Evolutionary conservation across 2,888 invertebrate species (phyloP).

Genomic region (Pelosia muscerda): DNA sequence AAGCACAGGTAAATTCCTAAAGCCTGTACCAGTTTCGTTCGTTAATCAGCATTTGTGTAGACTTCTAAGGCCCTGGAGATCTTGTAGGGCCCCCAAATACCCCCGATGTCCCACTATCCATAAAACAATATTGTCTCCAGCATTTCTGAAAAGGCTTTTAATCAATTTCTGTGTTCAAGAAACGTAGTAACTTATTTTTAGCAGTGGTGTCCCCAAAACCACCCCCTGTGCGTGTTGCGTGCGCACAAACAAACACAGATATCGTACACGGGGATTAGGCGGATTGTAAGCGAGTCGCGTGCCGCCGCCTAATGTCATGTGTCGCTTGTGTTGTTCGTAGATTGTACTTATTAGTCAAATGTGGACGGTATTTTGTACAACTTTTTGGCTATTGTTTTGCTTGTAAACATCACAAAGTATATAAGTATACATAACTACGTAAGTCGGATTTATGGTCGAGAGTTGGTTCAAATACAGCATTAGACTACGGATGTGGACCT

Average conservation of each 20-base stretch:
- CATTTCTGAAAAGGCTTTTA: not conserved
- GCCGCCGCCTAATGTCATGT: slow-evolving; percentile 28
- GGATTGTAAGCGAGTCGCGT: slow-evolving; percentile 54
- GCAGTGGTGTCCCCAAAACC: slow-evolving; percentile 18
- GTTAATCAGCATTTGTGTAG: too few relatives aligned
- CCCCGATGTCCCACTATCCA: too few relatives aligned
- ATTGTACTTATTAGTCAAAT: slow-evolving; percentile 26
- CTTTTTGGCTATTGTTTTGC: not conserved
- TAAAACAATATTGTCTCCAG: not conserved
- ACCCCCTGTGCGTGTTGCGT: slow-evolving; percentile 58
- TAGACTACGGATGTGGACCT: too few relatives aligned
- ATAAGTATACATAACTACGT: too few relatives aligned
- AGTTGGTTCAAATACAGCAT: too few relatives aligned
- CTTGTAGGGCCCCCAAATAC: too few relatives aligned
- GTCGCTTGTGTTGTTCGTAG: slow-evolving; percentile 22
- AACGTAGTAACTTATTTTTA: slow-evolving; percentile 9
- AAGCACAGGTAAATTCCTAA: too few relatives aligned
- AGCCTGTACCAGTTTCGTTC: too few relatives aligned
- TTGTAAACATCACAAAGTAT: not conserved
- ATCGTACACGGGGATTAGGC: slow-evolving; percentile 55
- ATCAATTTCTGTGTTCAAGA: slow-evolving; percentile 5
- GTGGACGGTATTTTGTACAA: slow-evolving; percentile 8
- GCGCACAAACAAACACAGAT: slow-evolving; percentile 67
- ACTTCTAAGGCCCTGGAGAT: too few relatives aligned
- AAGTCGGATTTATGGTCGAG: too few relatives aligned